Evolutionary conservation across 2,888 invertebrate species (phyloP), one percentile per base, ranked within the genome.

Genomic region (Andricus quercusramuli): DNA sequence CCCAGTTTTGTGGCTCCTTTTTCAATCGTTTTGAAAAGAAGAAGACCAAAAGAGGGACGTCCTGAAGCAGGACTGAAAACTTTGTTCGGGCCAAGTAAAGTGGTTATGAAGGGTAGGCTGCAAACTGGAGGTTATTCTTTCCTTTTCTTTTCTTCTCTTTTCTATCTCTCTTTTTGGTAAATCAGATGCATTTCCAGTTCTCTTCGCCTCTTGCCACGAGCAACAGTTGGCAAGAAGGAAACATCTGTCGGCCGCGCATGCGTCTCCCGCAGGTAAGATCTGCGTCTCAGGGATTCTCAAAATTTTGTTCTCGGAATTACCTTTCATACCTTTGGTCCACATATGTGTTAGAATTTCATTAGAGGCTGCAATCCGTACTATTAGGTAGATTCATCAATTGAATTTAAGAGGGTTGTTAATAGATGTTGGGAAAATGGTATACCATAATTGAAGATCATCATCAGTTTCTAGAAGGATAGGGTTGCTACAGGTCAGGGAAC

Each of bases 181-280:
- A 78, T 78, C 78, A 78, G 64, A 78, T 78, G 78, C 65, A 65
- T 44, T 78, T 64, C 79, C 74, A 76, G 79, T 74, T 79, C 79
- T 78, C 25, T 79, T 47, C 85, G 85, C 77, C 83, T 88, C 85
- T 83, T 83, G 83, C 80, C 83, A 77, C 74, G 79, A 82, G 85
- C 91, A 91, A 91, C 91, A 91, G 91, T 91, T 91, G 91, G 91
- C 89, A 89, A 88, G 86, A 88, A 90, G 87, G 88, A 91, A 91
- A 91, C 91, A 91, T 91, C 91, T 91, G 90, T 89, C 89, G 89
- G 86, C 90, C 85, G 85, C 90, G 90, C 90, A 89, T 90, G 89
- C 90, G 88, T 86, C 88, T 84, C 83, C 84, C 66, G 80, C 88
- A 89, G 88, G 89, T 89, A 90, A 88, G 88, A 90, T 89, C 86